phyloP scores from a whole-genome alignment of 2,797 vertebrate species.

The Myotis daubentonii region DNA sequence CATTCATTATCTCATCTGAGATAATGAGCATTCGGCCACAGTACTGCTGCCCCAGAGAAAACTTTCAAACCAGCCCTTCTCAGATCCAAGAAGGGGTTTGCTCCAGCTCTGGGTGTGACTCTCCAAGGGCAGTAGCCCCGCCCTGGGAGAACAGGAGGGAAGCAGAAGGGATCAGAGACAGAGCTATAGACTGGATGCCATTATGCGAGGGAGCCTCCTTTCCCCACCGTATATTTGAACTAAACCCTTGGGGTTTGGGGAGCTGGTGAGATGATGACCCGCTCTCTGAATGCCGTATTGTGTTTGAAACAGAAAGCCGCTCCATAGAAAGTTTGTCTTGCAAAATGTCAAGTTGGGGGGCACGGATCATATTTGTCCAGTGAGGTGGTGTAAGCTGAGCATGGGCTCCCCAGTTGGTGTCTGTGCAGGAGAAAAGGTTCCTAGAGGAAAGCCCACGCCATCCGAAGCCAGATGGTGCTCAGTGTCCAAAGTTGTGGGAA shows the following conservation, averaged over 20 bases:
- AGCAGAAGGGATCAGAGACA: background rate
- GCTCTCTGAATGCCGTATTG: slow-evolving; percentile 33
- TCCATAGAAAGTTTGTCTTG: slow-evolving; percentile 38
- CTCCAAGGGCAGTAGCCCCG: background rate
- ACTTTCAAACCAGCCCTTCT: background rate
- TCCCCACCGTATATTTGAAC: slow-evolving; percentile 52
- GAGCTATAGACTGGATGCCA: background rate
- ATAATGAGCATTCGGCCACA: slow-evolving; percentile 20
- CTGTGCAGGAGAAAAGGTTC: background rate
- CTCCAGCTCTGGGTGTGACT: background rate
- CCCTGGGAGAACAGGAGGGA: background rate
- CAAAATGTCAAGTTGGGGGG: slow-evolving; percentile 18
- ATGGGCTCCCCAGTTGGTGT: background rate
- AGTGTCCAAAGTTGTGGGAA: background rate
- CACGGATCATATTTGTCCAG: slow-evolving; percentile 4
- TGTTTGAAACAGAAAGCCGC: slow-evolving; percentile 66
- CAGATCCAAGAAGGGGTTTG: slow-evolving; percentile 47
- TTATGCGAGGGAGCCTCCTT: background rate
- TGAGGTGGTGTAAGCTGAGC: slow-evolving; percentile 6
- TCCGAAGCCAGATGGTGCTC: background rate
- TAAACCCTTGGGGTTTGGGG: slow-evolving; percentile 41
- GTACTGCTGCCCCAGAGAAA: background rate
- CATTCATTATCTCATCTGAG: slow-evolving; percentile 62
- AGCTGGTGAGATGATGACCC: slow-evolving; percentile 51
- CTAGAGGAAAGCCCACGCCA: background rate